Evolutionary conservation across 2,888 invertebrate genomes (phyloP).

Genomic region (Luffia ferchaultella): DNA sequence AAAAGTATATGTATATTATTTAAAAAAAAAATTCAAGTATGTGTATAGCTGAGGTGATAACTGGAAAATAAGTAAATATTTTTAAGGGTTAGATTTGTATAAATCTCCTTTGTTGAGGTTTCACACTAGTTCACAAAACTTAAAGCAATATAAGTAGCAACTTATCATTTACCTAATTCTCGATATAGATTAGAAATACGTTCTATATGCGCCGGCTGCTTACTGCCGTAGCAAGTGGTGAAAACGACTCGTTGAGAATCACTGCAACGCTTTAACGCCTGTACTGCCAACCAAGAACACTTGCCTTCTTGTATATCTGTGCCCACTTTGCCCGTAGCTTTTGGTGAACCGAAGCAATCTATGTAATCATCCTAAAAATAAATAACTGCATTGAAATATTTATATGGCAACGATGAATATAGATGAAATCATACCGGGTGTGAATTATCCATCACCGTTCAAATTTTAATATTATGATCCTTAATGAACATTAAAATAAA

Average conservation of each 20-base stretch:
- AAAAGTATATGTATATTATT: too few relatives aligned
- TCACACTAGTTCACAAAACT: too few relatives aligned
- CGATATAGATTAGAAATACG: slow-evolving; percentile 23
- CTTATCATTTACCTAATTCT: slow-evolving; percentile 63
- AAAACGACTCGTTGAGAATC: slow-evolving; percentile 69
- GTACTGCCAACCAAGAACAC: slow-evolving; percentile 85
- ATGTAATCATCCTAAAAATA: slow-evolving; percentile 77
- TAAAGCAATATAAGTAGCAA: too few relatives aligned
- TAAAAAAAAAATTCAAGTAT: not conserved
- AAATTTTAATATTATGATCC: too few relatives aligned
- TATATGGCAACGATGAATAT: too few relatives aligned
- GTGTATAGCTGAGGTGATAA: too few relatives aligned
- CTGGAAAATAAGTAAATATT: too few relatives aligned
- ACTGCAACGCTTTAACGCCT: slow-evolving; percentile 74
- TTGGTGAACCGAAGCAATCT: slow-evolving; percentile 89
- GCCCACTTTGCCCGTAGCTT: slow-evolving; percentile 66
- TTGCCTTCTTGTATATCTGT: slow-evolving; percentile 71
- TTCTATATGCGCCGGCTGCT: slow-evolving; percentile 64
- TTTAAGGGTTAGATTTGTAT: too few relatives aligned
- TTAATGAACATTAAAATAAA: too few relatives aligned
- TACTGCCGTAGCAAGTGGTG: slow-evolving; percentile 71
- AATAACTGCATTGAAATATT: not conserved
- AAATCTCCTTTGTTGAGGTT: too few relatives aligned
- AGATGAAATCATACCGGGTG: too few relatives aligned
- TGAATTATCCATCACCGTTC: too few relatives aligned